Conservation (phyloP, 64 coral and sea anemone species). For the Actinia equina region DNA sequence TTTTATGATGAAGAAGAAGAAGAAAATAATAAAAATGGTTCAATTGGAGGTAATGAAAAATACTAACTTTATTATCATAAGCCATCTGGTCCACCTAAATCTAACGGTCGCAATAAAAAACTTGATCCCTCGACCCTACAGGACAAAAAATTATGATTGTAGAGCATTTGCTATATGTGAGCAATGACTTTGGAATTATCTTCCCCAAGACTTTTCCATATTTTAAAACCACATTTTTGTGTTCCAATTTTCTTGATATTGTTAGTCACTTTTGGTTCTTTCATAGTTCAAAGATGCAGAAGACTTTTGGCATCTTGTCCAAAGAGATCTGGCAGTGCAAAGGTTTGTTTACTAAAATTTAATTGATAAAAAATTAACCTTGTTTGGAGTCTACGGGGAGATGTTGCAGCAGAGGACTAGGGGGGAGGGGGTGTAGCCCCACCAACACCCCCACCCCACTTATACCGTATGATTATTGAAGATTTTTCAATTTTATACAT, state of each 20-base stretch:
- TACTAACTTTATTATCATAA: no score
- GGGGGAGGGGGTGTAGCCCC: no score
- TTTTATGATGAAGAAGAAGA: slow-evolving; percentile 37
- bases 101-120: no score
- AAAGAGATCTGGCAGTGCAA: slow-evolving; percentile 21
- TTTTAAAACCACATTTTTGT: not conserved
- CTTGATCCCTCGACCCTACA: no score
- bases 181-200: not conserved
- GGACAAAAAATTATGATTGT: no score
- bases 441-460: no score
- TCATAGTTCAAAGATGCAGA: slow-evolving; percentile 22
- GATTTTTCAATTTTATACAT: no score
- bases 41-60: slow-evolving; percentile 17
- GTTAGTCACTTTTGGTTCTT: not conserved
- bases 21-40: slow-evolving; percentile 19
- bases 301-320: slow-evolving; percentile 29
- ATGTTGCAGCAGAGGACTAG: no score
- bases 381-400: no score
- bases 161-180: not conserved
- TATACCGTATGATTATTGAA: no score
- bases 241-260: not conserved
- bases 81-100: no score
- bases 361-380: no score
- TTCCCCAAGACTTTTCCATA: not conserved
- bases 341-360: not conserved